These are phyloP conservation scores for Nebria ingens DNA, from an alignment of 1,140 invertebrate species.

Conservation along the genomic window DNA sequence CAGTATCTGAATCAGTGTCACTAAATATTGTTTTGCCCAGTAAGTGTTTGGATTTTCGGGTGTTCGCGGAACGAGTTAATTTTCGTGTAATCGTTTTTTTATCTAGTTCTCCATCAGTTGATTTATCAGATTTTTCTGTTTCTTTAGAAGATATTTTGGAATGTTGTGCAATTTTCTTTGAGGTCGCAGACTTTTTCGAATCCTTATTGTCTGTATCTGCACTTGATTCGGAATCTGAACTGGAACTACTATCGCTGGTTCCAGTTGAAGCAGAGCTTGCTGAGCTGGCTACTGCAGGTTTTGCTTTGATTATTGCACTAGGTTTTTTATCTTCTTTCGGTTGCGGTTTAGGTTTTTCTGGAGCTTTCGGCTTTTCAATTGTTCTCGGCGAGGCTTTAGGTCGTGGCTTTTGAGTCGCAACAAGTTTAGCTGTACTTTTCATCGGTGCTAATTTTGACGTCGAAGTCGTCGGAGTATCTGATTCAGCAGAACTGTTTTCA, in stretches of 20 bases:
- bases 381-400: conserved; percentile 29
- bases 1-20: conserved; percentile 39
- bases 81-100: conserved; percentile 35
- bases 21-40: conserved; percentile 35
- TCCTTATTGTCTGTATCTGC: conserved; percentile 32
- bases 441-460: conserved; percentile 20
- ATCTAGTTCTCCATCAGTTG: conserved; percentile 30
- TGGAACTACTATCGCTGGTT: conserved; percentile 28
- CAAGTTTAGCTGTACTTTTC: conserved; percentile 23
- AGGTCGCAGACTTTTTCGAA: conserved; percentile 30
- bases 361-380: conserved; percentile 25
- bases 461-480: conserved; percentile 39
- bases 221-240: conserved; percentile 33
- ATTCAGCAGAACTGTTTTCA: conserved; percentile 69
- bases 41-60: conserved; percentile 43
- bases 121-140: conserved; percentile 30
- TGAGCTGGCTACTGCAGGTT: conserved; percentile 33
- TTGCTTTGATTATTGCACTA: conserved; percentile 30
- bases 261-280: conserved; percentile 34
- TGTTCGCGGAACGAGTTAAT: conserved; percentile 42
- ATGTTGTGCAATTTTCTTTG: conserved; percentile 29
- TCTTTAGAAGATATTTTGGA: conserved; percentile 19
- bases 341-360: conserved; percentile 25
- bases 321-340: conserved; percentile 24
- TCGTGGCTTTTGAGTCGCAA: conserved; percentile 27